Evolutionary conservation across 2,797 vertebrate species (phyloP).

Genomic region (Danio aesculapii): DNA sequence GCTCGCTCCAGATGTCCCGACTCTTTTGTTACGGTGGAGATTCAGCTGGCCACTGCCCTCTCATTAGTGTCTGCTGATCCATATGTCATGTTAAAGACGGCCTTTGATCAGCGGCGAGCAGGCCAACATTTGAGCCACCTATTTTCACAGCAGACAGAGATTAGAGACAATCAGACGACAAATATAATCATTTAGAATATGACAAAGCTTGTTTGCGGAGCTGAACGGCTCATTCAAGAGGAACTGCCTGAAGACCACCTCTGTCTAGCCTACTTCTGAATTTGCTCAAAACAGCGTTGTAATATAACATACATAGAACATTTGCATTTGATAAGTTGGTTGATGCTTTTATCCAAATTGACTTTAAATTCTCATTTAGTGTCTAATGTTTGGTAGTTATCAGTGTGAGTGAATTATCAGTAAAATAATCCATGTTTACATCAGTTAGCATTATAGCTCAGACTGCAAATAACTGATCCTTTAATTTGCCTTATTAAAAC

Average conservation of each 20-base stretch:
- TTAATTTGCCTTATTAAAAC: too few species aligned
- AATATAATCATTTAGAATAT: slow-evolving; percentile 25
- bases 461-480: too few species aligned
- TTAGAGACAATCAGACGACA: slow-evolving; percentile 51
- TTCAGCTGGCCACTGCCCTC: slow-evolving; percentile 57
- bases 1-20: slow-evolving; percentile 63
- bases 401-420: too few species aligned
- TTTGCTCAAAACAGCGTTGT: too few species aligned
- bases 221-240: neutral
- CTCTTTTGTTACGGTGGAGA: slow-evolving; percentile 62
- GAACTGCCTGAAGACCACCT: slow-evolving; percentile 1
- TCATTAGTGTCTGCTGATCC: slow-evolving; percentile 63
- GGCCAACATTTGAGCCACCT: slow-evolving; percentile 41
- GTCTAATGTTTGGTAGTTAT: too few species aligned
- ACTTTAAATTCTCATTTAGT: too few species aligned
- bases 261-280: neutral
- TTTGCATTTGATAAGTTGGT: too few species aligned
- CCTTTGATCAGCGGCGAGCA: slow-evolving; percentile 57
- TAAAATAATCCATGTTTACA: too few species aligned
- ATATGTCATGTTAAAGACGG: slow-evolving; percentile 61
- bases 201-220: slow-evolving; percentile 30
- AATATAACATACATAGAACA: too few species aligned
- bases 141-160: slow-evolving; percentile 47
- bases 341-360: too few species aligned
- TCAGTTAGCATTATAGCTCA: too few species aligned